Evolutionary conservation across 2,113 vertebrate species (phyloP), one percentile per base, ranked within the genome.

Genomic region (Stigmatopora nigra): DNA sequence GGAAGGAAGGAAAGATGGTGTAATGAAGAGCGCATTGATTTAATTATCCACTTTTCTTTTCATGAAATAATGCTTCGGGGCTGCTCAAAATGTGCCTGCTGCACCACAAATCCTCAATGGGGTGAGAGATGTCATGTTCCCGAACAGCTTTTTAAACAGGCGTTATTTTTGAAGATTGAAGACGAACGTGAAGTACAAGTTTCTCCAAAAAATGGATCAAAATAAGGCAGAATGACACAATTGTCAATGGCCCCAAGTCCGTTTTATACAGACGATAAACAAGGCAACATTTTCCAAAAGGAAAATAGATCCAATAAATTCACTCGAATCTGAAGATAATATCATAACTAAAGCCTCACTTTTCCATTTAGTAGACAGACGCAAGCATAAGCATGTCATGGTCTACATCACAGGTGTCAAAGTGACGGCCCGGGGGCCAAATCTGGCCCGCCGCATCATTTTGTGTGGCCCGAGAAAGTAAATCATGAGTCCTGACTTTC

Each of bases 11-110:
- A 35, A 8, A 67, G 49, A 17, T 69, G 74, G 71, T 12, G n/a
- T 71, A 73, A 61, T 12, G 49, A 67, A 46, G 1, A 69, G 73
- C 2, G 6, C 2, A 38, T 38, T 65, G 76, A 53, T 80, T 77
- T 73, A 70, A 64, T 15, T 61, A 63, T 14, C 41, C 38, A n/a
- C 63, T 72, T 14, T 35, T 36, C n/a, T 69, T 77, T 67, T 20
- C 17, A 64, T 63, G 10, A 67, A 69, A 69, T 63, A 48, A n/a
- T 62, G 45, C 52, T 55, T 25, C 11, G 20, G 13, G 52, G 20
- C 12, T 55, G 11, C 22, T 56, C 25, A 3, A 31, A 45, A 61
- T 44, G 58, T 20, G 19, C 31, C 57, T n/a, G 9, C 35, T 9
- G 11, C 35, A n/a, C 4, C 4, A 44, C 15, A 60, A 44, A 60